These are phyloP conservation scores for Threskiornis aethiopicus DNA, from an alignment of 2,797 vertebrate species.

Conservation along the genomic window DNA sequence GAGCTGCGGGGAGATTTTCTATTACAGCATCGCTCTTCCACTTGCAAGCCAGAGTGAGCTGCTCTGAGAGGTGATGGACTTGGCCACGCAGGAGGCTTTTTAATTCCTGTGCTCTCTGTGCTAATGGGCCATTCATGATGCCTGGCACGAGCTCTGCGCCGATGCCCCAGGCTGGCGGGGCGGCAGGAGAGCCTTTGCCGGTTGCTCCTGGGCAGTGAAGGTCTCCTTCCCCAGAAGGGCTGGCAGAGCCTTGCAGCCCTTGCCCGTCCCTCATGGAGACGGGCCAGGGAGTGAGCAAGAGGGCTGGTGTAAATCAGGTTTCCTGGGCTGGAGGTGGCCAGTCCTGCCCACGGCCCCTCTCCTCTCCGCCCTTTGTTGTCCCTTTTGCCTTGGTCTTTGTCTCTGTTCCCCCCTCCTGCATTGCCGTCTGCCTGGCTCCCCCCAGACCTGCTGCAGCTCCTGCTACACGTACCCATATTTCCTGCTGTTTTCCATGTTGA, in stretches of 20 bases:
- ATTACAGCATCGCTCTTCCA: neutral
- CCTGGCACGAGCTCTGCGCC: neutral
- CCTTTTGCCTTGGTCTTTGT: neutral
- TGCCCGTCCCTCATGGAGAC: accelerated
- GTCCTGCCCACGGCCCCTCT: neutral
- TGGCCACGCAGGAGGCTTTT: neutral
- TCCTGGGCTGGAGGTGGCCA: neutral
- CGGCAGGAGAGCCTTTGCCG: neutral
- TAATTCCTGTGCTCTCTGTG: neutral
- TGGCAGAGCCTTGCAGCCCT: neutral
- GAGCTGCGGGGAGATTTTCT: neutral
- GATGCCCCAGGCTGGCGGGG: neutral
- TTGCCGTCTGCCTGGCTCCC: neutral
- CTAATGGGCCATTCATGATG: neutral
- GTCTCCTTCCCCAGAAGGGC: too few relatives aligned
- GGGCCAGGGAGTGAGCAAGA: neutral
- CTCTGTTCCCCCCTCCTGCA: neutral
- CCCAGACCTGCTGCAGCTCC: neutral
- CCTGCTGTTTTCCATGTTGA: neutral
- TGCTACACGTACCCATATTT: accelerated
- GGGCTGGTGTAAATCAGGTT: neutral
- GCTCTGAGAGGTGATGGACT: neutral
- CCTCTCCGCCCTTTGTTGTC: neutral
- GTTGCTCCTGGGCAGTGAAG: neutral
- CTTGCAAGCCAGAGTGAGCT: neutral